Evolutionary conservation across 2,888 invertebrate genomes (phyloP).

Genomic region (Caradrina kadenii): DNA sequence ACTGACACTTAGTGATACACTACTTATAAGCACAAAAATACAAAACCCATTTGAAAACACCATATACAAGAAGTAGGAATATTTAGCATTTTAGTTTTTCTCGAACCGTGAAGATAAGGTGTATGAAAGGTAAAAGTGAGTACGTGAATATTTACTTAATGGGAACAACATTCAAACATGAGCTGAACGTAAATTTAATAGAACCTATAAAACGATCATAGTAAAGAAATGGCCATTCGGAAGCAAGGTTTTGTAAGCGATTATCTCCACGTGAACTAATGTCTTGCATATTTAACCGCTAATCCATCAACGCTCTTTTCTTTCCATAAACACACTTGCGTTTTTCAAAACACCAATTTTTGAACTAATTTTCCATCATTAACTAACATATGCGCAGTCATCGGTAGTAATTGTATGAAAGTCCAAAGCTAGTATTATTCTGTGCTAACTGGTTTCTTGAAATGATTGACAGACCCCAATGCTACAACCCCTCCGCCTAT

Average conservation of each 20-base stretch:
- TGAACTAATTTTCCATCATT: conserved; percentile 46
- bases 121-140: conserved; percentile 16
- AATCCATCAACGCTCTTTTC: conserved; percentile 53
- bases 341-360: conserved; percentile 45
- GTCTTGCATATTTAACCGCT: conserved; percentile 17
- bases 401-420: conserved; percentile 11
- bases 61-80: background rate
- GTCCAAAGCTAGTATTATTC: conserved; percentile 2
- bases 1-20: too few species aligned
- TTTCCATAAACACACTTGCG: conserved; percentile 41
- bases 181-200: background rate
- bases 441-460: conserved; percentile 3
- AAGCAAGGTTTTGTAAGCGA: background rate
- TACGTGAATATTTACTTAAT: conserved; percentile 21
- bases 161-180: conserved; percentile 15
- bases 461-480: conserved; percentile 29
- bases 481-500: conserved; percentile 11
- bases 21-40: too few species aligned
- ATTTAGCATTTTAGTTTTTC: background rate
- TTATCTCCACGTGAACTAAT: conserved; percentile 31
- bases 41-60: too few species aligned
- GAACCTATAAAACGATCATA: conserved; percentile 9
- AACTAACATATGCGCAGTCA: conserved; percentile 37
- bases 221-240: background rate
- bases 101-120: background rate